These are phyloP conservation scores for Andrena dorsata DNA, from an alignment of 2,888 invertebrate species.

Conservation along the genomic window DNA sequence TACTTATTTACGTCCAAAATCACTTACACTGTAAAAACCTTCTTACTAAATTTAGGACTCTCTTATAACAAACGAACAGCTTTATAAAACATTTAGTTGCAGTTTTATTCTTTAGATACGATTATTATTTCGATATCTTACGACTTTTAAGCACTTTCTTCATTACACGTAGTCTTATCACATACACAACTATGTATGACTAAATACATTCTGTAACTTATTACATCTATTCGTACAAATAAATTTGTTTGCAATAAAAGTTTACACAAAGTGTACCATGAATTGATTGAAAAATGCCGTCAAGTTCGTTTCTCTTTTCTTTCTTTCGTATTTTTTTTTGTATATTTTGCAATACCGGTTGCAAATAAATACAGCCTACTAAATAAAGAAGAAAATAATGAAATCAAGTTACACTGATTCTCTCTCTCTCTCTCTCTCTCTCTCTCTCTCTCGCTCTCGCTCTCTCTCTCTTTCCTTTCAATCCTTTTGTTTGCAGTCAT, in stretches of 20 bases:
- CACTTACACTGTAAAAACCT: slow-evolving; percentile 47
- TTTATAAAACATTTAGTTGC: slow-evolving; percentile 59
- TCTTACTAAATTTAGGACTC: slow-evolving; percentile 56
- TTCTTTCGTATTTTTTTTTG: not conserved
- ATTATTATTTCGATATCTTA: slow-evolving; percentile 58
- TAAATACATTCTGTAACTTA: slow-evolving; percentile 67
- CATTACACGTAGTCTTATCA: slow-evolving; percentile 60
- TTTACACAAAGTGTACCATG: slow-evolving; percentile 49
- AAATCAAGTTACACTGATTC: slow-evolving; percentile 60
- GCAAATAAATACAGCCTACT: slow-evolving; percentile 74
- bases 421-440: slow-evolving; percentile 30
- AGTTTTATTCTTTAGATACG: slow-evolving; percentile 54
- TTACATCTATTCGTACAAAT: slow-evolving; percentile 60
- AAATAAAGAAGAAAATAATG: slow-evolving; percentile 38
- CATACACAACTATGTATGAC: slow-evolving; percentile 64
- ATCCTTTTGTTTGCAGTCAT: slow-evolving; percentile 52
- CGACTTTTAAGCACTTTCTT: slow-evolving; percentile 63
- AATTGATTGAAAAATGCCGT: slow-evolving; percentile 41
- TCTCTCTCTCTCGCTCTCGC: no score
- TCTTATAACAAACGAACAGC: slow-evolving; percentile 56
- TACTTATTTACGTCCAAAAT: slow-evolving; percentile 63
- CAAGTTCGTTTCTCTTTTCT: slow-evolving; percentile 1
- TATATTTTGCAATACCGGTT: slow-evolving; percentile 60
- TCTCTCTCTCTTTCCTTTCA: slow-evolving; percentile 51
- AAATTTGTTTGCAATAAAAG: slow-evolving; percentile 48